A percentile compares a stretch with the other conserved stretches of the same genome.
Conservation (phyloP, 2,113 vertebrate species). For the Spheniscus mendiculus region DNA sequence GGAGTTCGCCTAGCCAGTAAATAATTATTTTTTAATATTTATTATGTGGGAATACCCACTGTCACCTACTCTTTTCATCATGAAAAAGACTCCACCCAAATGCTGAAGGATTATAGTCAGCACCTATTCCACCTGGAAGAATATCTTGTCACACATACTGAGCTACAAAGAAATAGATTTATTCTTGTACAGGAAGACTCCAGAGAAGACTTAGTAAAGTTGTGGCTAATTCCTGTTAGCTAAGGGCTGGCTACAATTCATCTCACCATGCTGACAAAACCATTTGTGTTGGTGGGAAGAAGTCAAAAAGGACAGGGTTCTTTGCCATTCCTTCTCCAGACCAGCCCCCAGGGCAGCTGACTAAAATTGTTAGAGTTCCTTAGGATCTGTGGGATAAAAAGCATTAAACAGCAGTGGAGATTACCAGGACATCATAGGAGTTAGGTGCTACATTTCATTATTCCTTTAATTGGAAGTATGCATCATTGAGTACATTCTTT, state of each 20-base stretch:
- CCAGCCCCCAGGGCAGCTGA: neutral
- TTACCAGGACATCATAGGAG: neutral
- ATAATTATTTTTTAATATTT: neutral
- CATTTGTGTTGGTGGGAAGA: neutral
- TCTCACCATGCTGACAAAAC: neutral
- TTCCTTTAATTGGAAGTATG: neutral
- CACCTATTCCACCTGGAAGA: neutral
- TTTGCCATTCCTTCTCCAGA: neutral
- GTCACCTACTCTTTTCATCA: neutral
- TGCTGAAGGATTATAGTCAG: neutral
- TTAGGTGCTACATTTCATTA: neutral
- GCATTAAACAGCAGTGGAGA: neutral
- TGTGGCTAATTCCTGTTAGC: neutral
- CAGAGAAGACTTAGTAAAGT: neutral
- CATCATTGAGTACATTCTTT: neutral
- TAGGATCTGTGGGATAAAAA: neutral
- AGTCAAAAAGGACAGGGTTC: neutral
- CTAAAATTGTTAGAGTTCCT: neutral
- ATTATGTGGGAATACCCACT: neutral
- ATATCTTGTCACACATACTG: neutral
- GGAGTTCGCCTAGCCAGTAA: neutral
- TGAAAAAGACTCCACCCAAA: neutral
- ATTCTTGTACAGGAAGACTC: neutral
- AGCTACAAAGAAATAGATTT: neutral
- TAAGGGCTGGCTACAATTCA: neutral